phyloP scores from a whole-genome alignment of 2,113 vertebrate species.

The Rhizomys pruinosus region DNA sequence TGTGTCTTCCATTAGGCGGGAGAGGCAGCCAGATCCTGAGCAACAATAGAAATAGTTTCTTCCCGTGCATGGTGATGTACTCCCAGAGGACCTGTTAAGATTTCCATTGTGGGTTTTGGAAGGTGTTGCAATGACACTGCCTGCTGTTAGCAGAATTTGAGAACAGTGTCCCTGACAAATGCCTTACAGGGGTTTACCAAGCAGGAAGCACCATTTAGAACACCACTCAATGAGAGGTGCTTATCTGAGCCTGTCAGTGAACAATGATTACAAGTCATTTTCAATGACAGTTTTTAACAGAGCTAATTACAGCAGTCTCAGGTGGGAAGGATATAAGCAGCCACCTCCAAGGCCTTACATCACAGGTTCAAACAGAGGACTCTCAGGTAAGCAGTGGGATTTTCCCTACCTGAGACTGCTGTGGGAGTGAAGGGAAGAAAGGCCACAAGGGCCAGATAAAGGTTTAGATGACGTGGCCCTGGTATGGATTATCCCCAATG shows the following conservation, averaged over 20 bases:
- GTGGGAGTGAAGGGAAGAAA: background rate
- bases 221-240: conserved; percentile 22
- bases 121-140: conserved; percentile 13
- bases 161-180: conserved; percentile 34
- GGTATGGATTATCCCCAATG: background rate
- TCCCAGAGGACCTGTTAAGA: background rate
- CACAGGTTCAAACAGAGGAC: conserved; percentile 38
- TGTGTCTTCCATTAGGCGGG: conserved; percentile 2
- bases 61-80: background rate
- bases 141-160: conserved; percentile 39
- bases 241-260: conserved; percentile 60
- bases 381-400: conserved; percentile 44
- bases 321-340: conserved; percentile 17
- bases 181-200: conserved; percentile 44
- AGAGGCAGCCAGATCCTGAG: background rate
- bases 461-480: too few species aligned
- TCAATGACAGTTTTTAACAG: conserved; percentile 55
- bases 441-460: background rate
- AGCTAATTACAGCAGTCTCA: conserved; percentile 58
- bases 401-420: background rate
- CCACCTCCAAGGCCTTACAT: conserved; percentile 4
- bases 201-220: conserved; percentile 53
- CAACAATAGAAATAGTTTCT: conserved; percentile 37
- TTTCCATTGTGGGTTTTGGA: conserved; percentile 14
- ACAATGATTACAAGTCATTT: conserved; percentile 51